Evolutionary conservation across 2,113 vertebrate species (phyloP).

Genomic region (Arothron firmamentum): DNA sequence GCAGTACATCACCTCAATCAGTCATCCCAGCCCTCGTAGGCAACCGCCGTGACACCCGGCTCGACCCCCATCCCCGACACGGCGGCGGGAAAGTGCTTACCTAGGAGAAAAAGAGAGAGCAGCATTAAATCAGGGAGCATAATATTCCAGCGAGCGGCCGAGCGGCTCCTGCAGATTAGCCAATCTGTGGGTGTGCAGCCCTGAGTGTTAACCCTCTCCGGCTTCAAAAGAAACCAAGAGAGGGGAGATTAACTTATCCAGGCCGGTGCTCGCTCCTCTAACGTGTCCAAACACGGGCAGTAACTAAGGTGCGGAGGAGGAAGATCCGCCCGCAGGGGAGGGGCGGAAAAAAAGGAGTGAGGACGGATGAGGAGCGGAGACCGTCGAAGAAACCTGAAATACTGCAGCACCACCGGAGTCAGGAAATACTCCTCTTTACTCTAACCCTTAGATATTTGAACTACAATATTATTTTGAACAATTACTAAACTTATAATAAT

Average conservation of each 20-base stretch:
- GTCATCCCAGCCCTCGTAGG: slow-evolving; percentile 63
- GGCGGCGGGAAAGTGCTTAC: slow-evolving; percentile 75
- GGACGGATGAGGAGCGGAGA: no score
- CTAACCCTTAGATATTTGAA: no score
- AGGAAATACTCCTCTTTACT: no score
- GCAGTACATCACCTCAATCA: slow-evolving; percentile 77
- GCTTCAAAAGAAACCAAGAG: slow-evolving; percentile 65
- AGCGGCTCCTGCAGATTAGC: slow-evolving; percentile 71
- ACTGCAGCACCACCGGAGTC: no score
- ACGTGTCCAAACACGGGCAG: slow-evolving; percentile 40
- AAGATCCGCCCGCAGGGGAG: background rate
- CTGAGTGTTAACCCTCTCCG: slow-evolving; percentile 59
- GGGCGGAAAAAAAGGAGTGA: slow-evolving; percentile 16
- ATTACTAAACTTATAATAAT: no score
- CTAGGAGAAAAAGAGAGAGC: slow-evolving; percentile 75
- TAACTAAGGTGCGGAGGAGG: background rate
- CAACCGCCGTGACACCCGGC: slow-evolving; percentile 50
- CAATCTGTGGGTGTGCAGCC: slow-evolving; percentile 67
- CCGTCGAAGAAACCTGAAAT: no score
- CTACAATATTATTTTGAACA: no score
- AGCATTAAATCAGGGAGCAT: slow-evolving; percentile 72
- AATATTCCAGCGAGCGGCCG: slow-evolving; percentile 65
- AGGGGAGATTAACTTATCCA: slow-evolving; percentile 64
- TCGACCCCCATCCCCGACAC: slow-evolving; percentile 54
- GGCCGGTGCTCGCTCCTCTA: slow-evolving; percentile 30